These are phyloP conservation scores for Buteo buteo DNA, from an alignment of 2,113 vertebrate genomes.

Conservation along the genomic window DNA sequence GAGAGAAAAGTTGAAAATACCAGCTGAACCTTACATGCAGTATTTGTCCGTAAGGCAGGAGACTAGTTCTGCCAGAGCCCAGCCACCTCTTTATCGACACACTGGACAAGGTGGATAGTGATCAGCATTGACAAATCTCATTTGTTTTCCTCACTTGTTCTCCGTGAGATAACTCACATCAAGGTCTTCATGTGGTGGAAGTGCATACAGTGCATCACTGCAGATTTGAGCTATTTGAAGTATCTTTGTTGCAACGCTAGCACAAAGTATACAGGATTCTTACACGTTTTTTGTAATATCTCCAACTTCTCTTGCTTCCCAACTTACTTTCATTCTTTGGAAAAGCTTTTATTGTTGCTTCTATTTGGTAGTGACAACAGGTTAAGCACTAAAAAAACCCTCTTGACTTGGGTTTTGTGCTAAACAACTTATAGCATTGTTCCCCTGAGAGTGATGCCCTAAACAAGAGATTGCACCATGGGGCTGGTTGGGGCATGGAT, in stretches of 20 bases:
- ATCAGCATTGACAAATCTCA: background rate
- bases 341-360: background rate
- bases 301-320: background rate
- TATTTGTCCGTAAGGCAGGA: background rate
- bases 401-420: background rate
- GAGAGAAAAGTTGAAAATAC: background rate
- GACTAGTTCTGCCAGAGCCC: background rate
- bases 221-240: background rate
- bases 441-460: background rate
- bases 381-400: background rate
- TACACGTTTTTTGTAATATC: background rate
- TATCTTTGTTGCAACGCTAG: background rate
- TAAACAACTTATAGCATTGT: background rate
- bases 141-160: background rate
- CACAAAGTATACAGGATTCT: background rate
- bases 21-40: background rate
- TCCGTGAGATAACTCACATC: background rate
- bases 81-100: accelerated
- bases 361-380: background rate
- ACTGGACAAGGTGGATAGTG: background rate
- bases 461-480: too few relatives aligned
- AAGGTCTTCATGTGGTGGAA: background rate
- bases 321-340: background rate
- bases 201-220: background rate
- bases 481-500: background rate